These are phyloP conservation scores for Pollenia angustigena DNA, from an alignment of 2,888 invertebrate species.

Conservation along the genomic window DNA sequence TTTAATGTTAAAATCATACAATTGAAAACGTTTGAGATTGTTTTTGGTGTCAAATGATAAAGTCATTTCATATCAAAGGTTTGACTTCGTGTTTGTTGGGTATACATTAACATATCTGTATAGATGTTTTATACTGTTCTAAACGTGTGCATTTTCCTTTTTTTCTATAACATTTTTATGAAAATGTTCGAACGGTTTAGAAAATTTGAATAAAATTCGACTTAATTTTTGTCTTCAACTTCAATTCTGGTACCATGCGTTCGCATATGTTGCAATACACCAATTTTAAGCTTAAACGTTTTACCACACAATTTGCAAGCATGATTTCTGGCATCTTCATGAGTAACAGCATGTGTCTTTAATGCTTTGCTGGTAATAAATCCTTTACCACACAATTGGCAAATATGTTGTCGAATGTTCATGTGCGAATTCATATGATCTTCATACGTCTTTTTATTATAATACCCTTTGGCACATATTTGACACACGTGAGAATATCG, in stretches of 20 bases:
- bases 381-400: conserved; percentile 61
- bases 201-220: background rate
- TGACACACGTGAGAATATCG: conserved; percentile 51
- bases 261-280: conserved; percentile 67
- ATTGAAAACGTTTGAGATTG: no score
- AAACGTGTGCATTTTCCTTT: no score
- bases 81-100: no score
- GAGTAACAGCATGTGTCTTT: conserved; percentile 64
- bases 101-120: no score
- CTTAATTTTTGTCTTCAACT: conserved; percentile 51
- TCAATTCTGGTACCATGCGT: conserved; percentile 56
- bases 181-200: no score
- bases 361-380: conserved; percentile 68
- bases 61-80: no score
- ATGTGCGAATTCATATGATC: conserved; percentile 69
- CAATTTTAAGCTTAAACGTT: conserved; percentile 65
- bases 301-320: conserved; percentile 69
- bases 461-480: conserved; percentile 67
- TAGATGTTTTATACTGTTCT: no score
- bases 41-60: no score
- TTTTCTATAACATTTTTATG: background rate
- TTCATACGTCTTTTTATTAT: conserved; percentile 50
- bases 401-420: conserved; percentile 64
- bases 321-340: conserved; percentile 68
- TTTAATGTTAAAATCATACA: no score